Evolutionary conservation across 2,888 invertebrate genomes (phyloP), one percentile per base, ranked within the genome.

Genomic region (Nasonovia ribisnigri): DNA sequence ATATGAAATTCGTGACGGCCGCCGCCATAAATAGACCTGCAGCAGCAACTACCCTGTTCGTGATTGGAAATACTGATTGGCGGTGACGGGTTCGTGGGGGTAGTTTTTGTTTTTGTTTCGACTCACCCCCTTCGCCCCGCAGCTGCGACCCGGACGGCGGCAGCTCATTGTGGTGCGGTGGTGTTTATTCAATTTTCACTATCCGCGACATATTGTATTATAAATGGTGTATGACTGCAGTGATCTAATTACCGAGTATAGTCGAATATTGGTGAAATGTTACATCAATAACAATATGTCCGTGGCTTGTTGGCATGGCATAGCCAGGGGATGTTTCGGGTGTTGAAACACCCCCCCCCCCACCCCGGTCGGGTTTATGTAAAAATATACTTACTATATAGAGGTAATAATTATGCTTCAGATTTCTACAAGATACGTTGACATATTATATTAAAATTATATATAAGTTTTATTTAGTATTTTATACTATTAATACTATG

Each of bases 31-130:
- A 89, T 89, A 60, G 89, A 54, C 89, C 42, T 88, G n/a, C 54
- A 57, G 26, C 54, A 57, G 54, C 16, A 6, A 29, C 48, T 24
- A 26, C 8, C 42, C 36, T 24, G 51, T 89, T 77, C 77, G 77
- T 77, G 54, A 54, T 54, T 60, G 51, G 54, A 54, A 90, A 60
- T 57, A 60, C 90, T 67, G 90, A 90, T 90, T 90, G 90, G 16
- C 10, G 42, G 90, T 90, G 90, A 90, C 90, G 89, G 36, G 36
- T 29, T 36, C 0, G 60, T 29, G 60, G 29, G 42, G 60, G 57
- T 67, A 43, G 43, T 90, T 57, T 90, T 54, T 60, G 90, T 90
- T 86, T 86, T 86, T 86, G 46, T 86, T 86, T 46, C 29, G 46
- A 86, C n/a, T 46, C 77, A 20, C 77, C 77, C 67, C 77, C n/a